Evolutionary conservation across 2,113 vertebrate species (phyloP), one percentile per base, ranked within the genome.

Genomic region (Bos indicus): DNA sequence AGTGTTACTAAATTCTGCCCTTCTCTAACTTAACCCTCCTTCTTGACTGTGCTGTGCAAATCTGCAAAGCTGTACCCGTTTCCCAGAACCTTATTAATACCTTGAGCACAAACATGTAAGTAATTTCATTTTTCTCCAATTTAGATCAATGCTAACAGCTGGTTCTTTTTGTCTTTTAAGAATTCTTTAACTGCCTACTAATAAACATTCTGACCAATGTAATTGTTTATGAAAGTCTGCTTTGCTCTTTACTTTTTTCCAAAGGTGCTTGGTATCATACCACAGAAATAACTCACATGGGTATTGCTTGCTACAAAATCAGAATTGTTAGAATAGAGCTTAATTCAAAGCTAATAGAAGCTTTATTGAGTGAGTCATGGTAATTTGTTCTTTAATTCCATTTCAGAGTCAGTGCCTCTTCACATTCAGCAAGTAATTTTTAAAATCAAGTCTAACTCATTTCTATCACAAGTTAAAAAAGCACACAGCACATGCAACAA

Each of bases 81-180:
- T 89, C 95, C 43, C 28, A 46, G 95, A 96, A 67, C 54, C 74
- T 88, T 7, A 51, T 89, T 78, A 91, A 81, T 9, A 40, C 54
- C 77, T 57, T 56, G 23, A 91, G 36, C 25, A 77, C 71, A 95
- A 98, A 89, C 52, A 91, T 4, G 46, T 96, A 87, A 98, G 97
- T 97, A 88, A 81, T 48, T 96, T 91, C 87, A 46, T 97, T 94
- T 97, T 77, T 57, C 84, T 86, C 57, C 2, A 15, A 8, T 74
- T 93, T 78, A 82, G 74, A 60, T 87, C 26, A 19, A 48, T 51
- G 28, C 78, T 90, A 94, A 88, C 82, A 64, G 36, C 23, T 40
- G 13, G 90, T 46, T 71, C 48, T 52, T 82, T 82, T 48, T 23
- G 17, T 91, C 74, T 91, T n/a, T 90, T 96, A 84, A 96, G 95